Evolutionary conservation across 2,113 vertebrate genomes (phyloP).

Genomic region (Mesitornis unicolor): DNA sequence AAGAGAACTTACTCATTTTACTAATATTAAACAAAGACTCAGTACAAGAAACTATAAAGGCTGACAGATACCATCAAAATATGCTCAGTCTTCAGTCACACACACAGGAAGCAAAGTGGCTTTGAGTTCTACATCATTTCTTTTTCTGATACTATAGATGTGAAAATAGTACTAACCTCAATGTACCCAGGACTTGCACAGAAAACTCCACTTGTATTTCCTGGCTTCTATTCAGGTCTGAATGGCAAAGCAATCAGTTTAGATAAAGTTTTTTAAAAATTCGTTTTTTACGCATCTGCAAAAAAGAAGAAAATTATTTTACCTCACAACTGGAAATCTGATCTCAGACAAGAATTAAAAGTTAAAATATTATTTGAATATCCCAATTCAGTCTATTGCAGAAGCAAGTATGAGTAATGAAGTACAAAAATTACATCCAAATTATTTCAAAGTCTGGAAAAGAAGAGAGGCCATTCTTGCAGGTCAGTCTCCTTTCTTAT

Average conservation of each 20-base stretch:
- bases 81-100: background rate
- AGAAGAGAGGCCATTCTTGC: background rate
- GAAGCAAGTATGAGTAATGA: background rate
- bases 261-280: background rate
- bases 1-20: background rate
- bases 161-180: slow-evolving; percentile 32
- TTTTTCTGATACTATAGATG: background rate
- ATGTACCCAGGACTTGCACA: background rate
- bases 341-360: background rate
- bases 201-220: background rate
- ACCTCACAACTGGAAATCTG: background rate
- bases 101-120: background rate
- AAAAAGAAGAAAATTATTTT: background rate
- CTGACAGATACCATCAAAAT: background rate
- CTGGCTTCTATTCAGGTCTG: background rate
- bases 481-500: background rate
- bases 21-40: background rate
- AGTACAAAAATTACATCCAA: background rate
- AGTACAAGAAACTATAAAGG: background rate
- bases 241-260: background rate
- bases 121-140: background rate
- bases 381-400: background rate
- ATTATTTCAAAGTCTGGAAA: background rate
- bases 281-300: background rate
- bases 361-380: background rate